Evolutionary conservation across 2,888 invertebrate species (phyloP), one percentile per base, ranked within the genome.

Genomic region (Lagria hirta): DNA sequence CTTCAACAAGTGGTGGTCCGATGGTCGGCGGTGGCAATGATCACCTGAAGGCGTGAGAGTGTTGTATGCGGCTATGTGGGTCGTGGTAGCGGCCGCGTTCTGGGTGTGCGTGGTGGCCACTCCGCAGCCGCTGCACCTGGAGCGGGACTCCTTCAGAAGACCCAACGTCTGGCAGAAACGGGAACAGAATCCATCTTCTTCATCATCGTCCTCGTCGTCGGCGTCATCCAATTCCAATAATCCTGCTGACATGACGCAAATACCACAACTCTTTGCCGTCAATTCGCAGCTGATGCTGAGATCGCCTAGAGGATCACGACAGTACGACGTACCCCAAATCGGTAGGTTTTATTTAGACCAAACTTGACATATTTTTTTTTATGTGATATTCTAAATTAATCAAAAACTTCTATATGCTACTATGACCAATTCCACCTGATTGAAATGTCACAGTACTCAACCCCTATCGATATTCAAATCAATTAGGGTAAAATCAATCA

Each of bases 321-420:
- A 84, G 62, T 89, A 88, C 73, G 89, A 89, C 73, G 88, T 89
- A 54, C 89, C 89, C 58, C 88, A 88, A 76, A 88, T 89, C 66
- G 88, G 89, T 89, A 58, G 69, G 72, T 58, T 11, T n/a, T n/a
- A n/a, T n/a, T n/a, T n/a, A n/a, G n/a, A n/a, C n/a, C n/a, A n/a
- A n/a, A n/a, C n/a, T n/a, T n/a, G n/a, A n/a, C n/a, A n/a, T n/a
- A n/a, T n/a, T n/a, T n/a, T n/a, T n/a, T n/a, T n/a, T n/a, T n/a
- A n/a, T n/a, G n/a, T n/a, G n/a, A n/a, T n/a, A n/a, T n/a, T n/a
- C n/a, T n/a, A n/a, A n/a, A n/a, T n/a, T n/a, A n/a, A n/a, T n/a
- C n/a, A n/a, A n/a, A n/a, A n/a, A n/a, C n/a, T n/a, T n/a, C n/a
- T n/a, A n/a, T n/a, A n/a, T n/a, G n/a, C n/a, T n/a, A n/a, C n/a